These are phyloP conservation scores for Regulus satrapa DNA, from an alignment of 2,113 vertebrate genomes.

Conservation along the genomic window DNA sequence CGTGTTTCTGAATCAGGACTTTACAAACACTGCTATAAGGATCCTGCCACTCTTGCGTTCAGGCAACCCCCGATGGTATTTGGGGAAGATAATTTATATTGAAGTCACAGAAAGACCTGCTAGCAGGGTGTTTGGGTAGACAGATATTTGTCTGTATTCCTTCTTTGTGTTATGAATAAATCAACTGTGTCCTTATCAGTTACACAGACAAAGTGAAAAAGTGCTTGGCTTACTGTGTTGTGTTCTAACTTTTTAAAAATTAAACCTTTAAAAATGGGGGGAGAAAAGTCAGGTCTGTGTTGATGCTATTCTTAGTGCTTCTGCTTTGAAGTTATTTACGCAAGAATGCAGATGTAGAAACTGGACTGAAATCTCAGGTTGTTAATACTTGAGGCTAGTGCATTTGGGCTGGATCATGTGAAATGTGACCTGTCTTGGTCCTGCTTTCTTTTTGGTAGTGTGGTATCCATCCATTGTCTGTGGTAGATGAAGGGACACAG, in stretches of 20 bases:
- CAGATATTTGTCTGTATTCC: not conserved
- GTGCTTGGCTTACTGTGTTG: not conserved
- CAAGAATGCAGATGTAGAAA: not conserved
- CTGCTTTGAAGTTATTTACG: not conserved
- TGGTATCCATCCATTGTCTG: not conserved
- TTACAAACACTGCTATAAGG: not conserved
- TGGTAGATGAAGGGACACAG: not conserved
- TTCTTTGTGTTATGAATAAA: not conserved
- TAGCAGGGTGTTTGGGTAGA: not conserved
- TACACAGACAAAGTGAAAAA: not conserved
- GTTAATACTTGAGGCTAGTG: not conserved
- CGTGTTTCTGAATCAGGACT: not conserved
- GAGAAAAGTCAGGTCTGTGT: not conserved
- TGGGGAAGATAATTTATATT: not conserved
- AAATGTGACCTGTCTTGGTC: not conserved
- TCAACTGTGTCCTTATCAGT: not conserved
- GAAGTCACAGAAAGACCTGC: not conserved
- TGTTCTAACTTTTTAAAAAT: not conserved
- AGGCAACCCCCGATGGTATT: not conserved
- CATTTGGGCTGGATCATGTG: accelerated
- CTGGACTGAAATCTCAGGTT: not conserved
- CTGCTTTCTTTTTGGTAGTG: not conserved
- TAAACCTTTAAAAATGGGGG: not conserved
- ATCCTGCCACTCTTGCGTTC: not conserved
- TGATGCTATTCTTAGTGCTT: not conserved